Base-by-base conservation (phyloP, 2,113 vertebrate species). In the Probosciger aterrimus region DNA sequence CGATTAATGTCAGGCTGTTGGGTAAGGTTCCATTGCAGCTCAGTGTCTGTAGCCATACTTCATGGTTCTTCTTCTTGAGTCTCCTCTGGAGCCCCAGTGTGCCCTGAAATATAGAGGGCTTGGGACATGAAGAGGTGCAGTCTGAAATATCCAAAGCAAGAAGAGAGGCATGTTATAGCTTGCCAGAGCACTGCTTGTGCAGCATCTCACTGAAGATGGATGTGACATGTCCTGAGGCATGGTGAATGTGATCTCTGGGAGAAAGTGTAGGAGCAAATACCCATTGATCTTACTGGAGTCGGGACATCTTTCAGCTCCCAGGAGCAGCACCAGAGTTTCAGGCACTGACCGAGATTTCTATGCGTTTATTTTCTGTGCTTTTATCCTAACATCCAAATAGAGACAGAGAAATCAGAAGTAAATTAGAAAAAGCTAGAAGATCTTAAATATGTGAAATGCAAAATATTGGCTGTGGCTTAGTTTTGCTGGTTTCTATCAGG, bases 281-380 rank as follows among this genome's bases (percentile, higher is more conserved):
- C 20, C 62, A 23, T 23, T 0, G 0, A 0, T 18, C 3, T 73
- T 24, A 35, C 11, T 19, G 47, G 8, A 60, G 10, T 6, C 19
- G 3, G n/a, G 24, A 41, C 10, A 18, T 7, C 20, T 69, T 90
- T 46, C n/a, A 71, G 30, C 33, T 79, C 35, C 19, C 25, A 47
- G 24, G 25, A 88, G 3, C 1, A 1, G 8, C 20, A 8, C 18
- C 30, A 67, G 25, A 52, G 23, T 41, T 91, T 73, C 57, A 85
- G 41, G 25, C 14, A 30, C 0, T 47, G 24, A 25, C 24, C 3
- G 4, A 49, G 41, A 57, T 28, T 79, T 63, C 35, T 35, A 4
- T 44, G 24, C 12, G 24, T 41, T 15, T 53, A 18, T 60, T 64
- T 63, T 50, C 28, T 52, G 13, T 68, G 57, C 8, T 20, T 78